Evolutionary conservation across 2,888 invertebrate genomes (phyloP).

Genomic region (Aleiodes alternator): DNA sequence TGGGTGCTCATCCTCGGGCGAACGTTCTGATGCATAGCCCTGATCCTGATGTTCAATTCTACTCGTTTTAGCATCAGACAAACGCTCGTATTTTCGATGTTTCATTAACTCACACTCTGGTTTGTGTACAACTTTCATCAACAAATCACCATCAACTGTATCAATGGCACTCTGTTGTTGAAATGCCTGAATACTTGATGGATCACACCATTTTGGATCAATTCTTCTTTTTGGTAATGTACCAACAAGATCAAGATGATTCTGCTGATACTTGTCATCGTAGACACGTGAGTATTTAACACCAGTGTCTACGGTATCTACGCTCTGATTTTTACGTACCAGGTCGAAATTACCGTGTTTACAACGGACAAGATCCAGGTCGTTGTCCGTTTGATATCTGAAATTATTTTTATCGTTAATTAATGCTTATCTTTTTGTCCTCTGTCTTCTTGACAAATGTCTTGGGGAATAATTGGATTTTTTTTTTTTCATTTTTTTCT

Average conservation of each 20-base stretch:
- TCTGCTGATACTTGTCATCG: conserved; percentile 60
- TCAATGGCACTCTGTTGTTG: conserved; percentile 50
- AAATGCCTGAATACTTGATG: conserved; percentile 49
- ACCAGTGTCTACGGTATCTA: conserved; percentile 57
- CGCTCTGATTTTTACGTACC: conserved; percentile 63
- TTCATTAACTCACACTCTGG: conserved; percentile 69
- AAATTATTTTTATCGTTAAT: not conserved
- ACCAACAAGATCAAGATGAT: conserved; percentile 68
- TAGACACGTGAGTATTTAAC: conserved; percentile 32
- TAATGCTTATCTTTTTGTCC: not conserved
- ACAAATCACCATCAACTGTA: conserved; percentile 57
- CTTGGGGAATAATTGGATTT: not conserved
- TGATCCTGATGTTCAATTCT: conserved; percentile 78
- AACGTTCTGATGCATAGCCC: conserved; percentile 86
- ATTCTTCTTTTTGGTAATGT: conserved; percentile 67
- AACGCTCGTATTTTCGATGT: conserved; percentile 62
- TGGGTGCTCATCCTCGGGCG: conserved; percentile 86
- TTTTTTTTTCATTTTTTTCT: no score
- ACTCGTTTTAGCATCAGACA: conserved; percentile 66
- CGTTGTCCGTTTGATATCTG: conserved; percentile 66
- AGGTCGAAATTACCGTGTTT: conserved; percentile 68
- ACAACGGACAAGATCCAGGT: conserved; percentile 68
- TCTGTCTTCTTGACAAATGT: not conserved
- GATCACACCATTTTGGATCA: conserved; percentile 54
- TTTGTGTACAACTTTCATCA: conserved; percentile 66